These are phyloP conservation scores for Spatula clypeata DNA, from an alignment of 2,797 vertebrate species.

Conservation along the genomic window DNA sequence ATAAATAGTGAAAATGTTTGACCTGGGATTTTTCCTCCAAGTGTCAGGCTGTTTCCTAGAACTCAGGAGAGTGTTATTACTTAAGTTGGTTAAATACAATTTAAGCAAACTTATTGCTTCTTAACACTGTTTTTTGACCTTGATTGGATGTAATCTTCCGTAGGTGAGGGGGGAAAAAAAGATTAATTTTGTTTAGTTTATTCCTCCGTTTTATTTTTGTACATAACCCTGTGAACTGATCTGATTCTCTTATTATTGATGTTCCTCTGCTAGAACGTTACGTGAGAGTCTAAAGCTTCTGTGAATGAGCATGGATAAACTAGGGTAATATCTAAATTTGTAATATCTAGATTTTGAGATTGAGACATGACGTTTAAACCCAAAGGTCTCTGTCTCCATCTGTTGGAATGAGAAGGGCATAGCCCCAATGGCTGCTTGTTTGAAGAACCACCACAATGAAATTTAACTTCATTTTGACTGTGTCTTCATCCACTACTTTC, in stretches of 20 bases:
- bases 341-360: neutral
- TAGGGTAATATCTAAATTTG: neutral
- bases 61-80: neutral
- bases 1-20: constrained; percentile 1
- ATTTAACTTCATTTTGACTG: neutral
- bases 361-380: constrained; percentile 26
- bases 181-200: neutral
- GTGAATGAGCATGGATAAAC: neutral
- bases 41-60: neutral
- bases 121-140: neutral
- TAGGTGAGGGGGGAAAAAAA: neutral
- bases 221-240: neutral
- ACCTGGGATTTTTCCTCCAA: neutral
- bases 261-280: neutral
- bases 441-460: constrained; percentile 4
- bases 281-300: neutral
- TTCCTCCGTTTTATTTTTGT: neutral
- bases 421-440: constrained; percentile 48
- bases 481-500: neutral
- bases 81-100: neutral
- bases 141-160: neutral
- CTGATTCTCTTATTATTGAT: neutral
- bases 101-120: neutral
- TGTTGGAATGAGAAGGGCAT: constrained; percentile 72
- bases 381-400: constrained; percentile 79